phyloP scores from a whole-genome alignment of 2,113 vertebrate genomes.

The Eidolon helvum region DNA sequence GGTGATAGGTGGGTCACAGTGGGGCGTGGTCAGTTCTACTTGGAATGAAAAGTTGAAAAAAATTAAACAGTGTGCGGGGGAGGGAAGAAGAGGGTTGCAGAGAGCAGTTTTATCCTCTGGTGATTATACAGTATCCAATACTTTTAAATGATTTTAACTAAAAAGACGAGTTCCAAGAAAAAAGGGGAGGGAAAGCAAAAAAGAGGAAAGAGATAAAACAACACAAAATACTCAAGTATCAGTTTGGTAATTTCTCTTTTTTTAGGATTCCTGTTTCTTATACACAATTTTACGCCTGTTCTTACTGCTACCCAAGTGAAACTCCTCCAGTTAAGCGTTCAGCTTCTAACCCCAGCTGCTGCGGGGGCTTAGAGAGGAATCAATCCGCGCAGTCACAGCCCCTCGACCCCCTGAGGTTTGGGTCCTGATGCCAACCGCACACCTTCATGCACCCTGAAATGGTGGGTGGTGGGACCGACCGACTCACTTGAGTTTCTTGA shows the following conservation, averaged over 20 bases:
- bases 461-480: not conserved
- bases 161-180: not conserved
- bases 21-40: not conserved
- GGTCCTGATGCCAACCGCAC: not conserved
- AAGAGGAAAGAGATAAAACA: not conserved
- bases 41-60: not conserved
- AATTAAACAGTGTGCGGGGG: not conserved
- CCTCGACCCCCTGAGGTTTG: not conserved
- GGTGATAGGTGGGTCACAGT: not conserved
- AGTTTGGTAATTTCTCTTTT: not conserved
- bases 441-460: rapidly evolving
- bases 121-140: not conserved
- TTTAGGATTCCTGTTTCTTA: not conserved
- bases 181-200: not conserved
- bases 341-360: not conserved
- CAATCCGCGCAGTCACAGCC: not conserved
- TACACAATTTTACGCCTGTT: not conserved
- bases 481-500: slow-evolving; percentile 97
- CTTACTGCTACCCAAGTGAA: not conserved
- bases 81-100: rapidly evolving
- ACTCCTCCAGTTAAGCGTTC: not conserved
- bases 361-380: not conserved
- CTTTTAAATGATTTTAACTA: not conserved
- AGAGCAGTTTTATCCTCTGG: not conserved
- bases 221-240: not conserved